Percentiles rank a stretch among this genome's conserved stretches.
Conservation (phyloP, 1,140 invertebrate species). For the Drosophila yakuba region DNA sequence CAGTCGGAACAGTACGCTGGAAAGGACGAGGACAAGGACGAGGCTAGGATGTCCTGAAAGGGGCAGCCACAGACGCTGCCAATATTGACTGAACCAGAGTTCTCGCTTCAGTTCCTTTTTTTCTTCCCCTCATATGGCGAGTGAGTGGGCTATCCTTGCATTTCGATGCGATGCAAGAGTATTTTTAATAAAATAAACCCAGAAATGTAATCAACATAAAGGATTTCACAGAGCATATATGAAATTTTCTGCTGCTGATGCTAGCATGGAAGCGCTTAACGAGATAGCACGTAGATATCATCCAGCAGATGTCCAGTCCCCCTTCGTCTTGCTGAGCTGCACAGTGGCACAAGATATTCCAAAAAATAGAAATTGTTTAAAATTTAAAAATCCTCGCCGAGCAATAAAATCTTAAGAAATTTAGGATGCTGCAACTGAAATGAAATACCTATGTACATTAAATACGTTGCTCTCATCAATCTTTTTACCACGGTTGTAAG, state of each 20-base stretch:
- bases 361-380: too few species aligned
- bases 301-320: conserved; percentile 48
- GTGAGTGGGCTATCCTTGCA: conserved; percentile 60
- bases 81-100: conserved; percentile 78
- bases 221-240: conserved; percentile 76
- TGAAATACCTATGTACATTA: too few species aligned
- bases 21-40: conserved; percentile 25
- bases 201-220: conserved; percentile 84
- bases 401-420: too few species aligned
- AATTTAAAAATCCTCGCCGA: too few species aligned
- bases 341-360: conserved; percentile 10
- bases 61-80: conserved; percentile 72
- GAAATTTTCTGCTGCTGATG: conserved; percentile 55
- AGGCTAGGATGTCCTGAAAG: conserved; percentile 22
- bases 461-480: too few species aligned
- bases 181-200: conserved; percentile 84
- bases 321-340: background rate
- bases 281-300: conserved; percentile 81
- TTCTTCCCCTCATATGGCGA: conserved; percentile 12
- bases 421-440: too few species aligned
- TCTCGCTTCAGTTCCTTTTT: conserved; percentile 45
- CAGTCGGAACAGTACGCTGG: conserved; percentile 70
- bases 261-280: conserved; percentile 71
- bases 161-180: conserved; percentile 66
- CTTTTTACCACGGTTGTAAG: too few species aligned